Conservation (phyloP, 2,797 vertebrate genomes). For the Dermochelys coriacea region DNA sequence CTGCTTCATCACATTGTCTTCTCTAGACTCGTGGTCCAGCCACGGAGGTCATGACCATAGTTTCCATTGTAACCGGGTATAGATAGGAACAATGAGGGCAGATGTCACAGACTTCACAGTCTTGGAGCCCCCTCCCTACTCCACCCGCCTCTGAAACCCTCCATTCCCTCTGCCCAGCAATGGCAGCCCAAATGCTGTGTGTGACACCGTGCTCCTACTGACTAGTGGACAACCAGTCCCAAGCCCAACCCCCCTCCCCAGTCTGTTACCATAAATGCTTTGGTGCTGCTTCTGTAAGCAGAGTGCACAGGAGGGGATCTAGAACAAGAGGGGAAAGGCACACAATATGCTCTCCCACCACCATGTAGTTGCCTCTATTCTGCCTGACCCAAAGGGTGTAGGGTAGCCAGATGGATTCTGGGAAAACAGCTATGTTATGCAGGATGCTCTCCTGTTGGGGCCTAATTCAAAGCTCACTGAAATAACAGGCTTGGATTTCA, state of each 20-base stretch:
- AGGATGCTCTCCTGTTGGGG: neutral
- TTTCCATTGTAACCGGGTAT: neutral
- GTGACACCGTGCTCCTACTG: neutral
- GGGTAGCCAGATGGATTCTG: constrained; percentile 1
- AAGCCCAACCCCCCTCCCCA: accelerated
- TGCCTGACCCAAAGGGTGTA: neutral
- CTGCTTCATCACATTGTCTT: neutral
- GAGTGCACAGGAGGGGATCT: neutral
- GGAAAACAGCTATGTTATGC: neutral
- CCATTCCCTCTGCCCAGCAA: neutral
- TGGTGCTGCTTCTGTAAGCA: too few relatives aligned
- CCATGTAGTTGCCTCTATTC: neutral
- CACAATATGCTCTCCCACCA: neutral
- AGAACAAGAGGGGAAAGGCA: neutral
- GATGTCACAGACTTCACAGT: neutral
- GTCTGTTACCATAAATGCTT: neutral
- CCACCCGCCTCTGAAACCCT: neutral
- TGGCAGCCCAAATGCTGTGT: neutral
- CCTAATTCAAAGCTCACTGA: accelerated
- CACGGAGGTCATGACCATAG: neutral
- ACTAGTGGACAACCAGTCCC: neutral
- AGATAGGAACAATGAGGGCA: neutral
- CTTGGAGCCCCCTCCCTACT: neutral
- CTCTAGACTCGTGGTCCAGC: neutral
- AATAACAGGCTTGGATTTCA: constrained; percentile 29